A percentile compares a stretch with the other conserved stretches of the same genome.
These are phyloP conservation scores for Notechis scutatus DNA, from an alignment of 2,113 vertebrate species.

Conservation along the genomic window DNA sequence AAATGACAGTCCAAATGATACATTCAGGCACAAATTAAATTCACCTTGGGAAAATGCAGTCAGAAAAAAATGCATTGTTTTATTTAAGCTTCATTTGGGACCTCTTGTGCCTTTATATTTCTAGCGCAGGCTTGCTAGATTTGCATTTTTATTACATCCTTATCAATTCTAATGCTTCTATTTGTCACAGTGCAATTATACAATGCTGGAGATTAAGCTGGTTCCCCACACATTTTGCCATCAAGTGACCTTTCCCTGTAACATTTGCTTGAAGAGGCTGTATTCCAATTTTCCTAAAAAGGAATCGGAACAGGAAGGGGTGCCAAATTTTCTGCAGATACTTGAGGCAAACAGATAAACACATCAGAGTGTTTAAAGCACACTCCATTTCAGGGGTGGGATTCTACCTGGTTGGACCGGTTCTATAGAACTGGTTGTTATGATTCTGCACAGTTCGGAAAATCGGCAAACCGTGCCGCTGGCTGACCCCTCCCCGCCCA, in stretches of 20 bases:
- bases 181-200: constrained; percentile 56
- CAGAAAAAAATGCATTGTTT: constrained; percentile 32
- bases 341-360: neutral
- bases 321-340: neutral
- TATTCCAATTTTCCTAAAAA: constrained; percentile 16
- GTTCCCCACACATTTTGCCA: constrained; percentile 6
- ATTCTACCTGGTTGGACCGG: too few species aligned
- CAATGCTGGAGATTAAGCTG: constrained; percentile 42
- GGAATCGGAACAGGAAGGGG: neutral
- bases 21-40: neutral
- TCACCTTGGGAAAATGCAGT: neutral
- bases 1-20: neutral
- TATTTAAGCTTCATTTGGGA: constrained; percentile 26
- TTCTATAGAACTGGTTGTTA: too few species aligned
- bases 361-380: neutral
- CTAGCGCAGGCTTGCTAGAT: constrained; percentile 39
- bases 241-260: neutral
- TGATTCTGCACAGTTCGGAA: too few species aligned
- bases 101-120: constrained; percentile 26
- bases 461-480: too few species aligned
- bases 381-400: neutral
- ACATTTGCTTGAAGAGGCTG: neutral
- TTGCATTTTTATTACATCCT: constrained; percentile 70
- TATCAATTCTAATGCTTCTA: constrained; percentile 57
- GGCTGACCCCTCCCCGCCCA: too few species aligned